Evolutionary conservation across 2,113 vertebrate species (phyloP).

Genomic region (Thamnophis sirtalis): DNA sequence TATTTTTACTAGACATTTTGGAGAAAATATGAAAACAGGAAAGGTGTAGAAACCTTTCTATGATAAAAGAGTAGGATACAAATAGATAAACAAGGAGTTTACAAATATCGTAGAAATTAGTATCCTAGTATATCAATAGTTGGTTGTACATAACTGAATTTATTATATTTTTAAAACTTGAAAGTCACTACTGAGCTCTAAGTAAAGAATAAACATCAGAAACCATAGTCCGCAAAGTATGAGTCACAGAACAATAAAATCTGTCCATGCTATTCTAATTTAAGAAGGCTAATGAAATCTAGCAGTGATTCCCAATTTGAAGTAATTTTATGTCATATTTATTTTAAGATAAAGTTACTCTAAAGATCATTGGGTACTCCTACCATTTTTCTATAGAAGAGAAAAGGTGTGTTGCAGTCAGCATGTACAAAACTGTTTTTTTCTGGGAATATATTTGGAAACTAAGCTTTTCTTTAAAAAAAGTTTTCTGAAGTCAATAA

Average conservation of each 20-base stretch:
- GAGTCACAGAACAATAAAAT: neutral
- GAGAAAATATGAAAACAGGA: neutral
- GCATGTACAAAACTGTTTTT: neutral
- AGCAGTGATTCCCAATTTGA: neutral
- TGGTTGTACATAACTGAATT: neutral
- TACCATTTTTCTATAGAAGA: neutral
- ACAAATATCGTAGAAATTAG: neutral
- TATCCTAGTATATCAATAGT: neutral
- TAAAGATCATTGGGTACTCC: neutral
- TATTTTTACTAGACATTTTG: neutral
- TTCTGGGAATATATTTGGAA: neutral
- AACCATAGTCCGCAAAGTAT: neutral
- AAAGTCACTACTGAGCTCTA: neutral
- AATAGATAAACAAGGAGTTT: neutral
- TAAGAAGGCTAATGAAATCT: neutral
- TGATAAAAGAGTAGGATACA: neutral
- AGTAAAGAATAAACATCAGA: neutral
- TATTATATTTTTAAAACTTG: neutral
- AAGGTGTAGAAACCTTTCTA: neutral
- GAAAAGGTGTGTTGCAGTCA: neutral
- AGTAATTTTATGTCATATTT: neutral
- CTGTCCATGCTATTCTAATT: neutral
- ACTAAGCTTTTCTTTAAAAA: no score
- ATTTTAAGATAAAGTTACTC: neutral
- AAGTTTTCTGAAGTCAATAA: no score